Base-by-base conservation (phyloP, 2,113 vertebrate genomes). In the Trachemys scripta region DNA sequence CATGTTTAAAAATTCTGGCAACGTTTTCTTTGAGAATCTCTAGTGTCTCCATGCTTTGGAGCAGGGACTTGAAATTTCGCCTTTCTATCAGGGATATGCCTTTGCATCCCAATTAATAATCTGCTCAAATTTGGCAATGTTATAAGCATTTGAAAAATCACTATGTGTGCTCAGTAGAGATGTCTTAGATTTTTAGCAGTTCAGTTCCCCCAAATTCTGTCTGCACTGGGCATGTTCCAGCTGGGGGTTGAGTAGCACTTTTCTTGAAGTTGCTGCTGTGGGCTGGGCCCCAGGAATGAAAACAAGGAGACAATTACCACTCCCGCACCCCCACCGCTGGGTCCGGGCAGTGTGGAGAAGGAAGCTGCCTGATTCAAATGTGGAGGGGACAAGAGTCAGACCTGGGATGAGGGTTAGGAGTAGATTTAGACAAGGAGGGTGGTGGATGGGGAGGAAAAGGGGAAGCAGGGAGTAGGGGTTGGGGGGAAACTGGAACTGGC, bases 301-400 rank as follows among this genome's bases (percentile, higher is more conserved):
- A 69, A 49, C 3, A 1, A 49, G 42, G 49, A 27, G 42, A 20
- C 16, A 19, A 5, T 90, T 54, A 38, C 49, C 54, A 6, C 20
- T 0, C 1, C 47, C 9, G 17, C 10, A 1, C 1, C 13, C 65
- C 47, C n/a, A 35, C 78, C 53, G 78, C 54, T 49, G 87, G 31
- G 38, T 47, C 10, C 6, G 10, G 31, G 1, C 24, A 35, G 54
- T 4, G 14, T 65, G 62, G 25, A 35, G 16, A 22, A 38, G n/a
- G 20, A 17, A n/a, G 82, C 53, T 81, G 87, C 8, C 38, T 79
- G 31, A 1, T 6, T 1, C 1, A 25, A 0, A 0, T 56, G 11
- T 0, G 1, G 49, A 11, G 56, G 42, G 25, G 83, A 5, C 49
- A 50, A 62, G 49, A 79, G 20, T 25, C 88, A 56, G 59, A 20